Evolutionary conservation across 2,113 vertebrate species (phyloP).

Genomic region (Hyperopisus bebe): DNA sequence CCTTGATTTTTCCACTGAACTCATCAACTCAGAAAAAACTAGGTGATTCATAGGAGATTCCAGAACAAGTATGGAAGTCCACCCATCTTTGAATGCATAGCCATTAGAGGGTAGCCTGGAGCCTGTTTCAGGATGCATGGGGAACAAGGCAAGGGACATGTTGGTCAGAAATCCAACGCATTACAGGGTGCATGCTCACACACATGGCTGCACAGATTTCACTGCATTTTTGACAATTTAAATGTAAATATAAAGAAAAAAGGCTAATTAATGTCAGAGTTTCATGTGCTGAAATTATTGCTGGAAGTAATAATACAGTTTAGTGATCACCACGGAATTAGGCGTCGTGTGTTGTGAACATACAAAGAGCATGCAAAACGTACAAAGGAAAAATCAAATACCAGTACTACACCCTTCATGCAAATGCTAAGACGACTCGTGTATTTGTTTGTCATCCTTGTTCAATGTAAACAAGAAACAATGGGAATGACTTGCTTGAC

Average conservation of each 20-base stretch:
- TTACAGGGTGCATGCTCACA: not conserved
- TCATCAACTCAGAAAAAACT: too few relatives aligned
- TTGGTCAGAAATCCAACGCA: too few relatives aligned
- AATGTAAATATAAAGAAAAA: not conserved
- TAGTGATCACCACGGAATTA: not conserved
- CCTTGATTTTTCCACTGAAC: too few relatives aligned
- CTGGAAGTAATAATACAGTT: not conserved
- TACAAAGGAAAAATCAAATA: not conserved
- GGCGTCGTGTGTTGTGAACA: not conserved
- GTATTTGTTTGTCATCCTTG: not conserved
- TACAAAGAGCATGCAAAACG: not conserved
- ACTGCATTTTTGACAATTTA: not conserved
- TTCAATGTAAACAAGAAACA: not conserved
- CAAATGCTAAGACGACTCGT: not conserved
- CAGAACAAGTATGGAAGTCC: too few relatives aligned
- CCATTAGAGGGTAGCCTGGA: too few relatives aligned
- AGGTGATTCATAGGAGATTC: too few relatives aligned
- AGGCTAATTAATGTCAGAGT: not conserved
- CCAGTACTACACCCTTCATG: not conserved
- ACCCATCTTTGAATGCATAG: too few relatives aligned
- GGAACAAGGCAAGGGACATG: too few relatives aligned
- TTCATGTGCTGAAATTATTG: not conserved
- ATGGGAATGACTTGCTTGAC: not conserved
- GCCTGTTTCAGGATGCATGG: too few relatives aligned
- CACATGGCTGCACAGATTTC: not conserved